Evolutionary conservation across 1,140 invertebrate genomes (phyloP), one percentile per base, ranked within the genome.

Genomic region (Neuroterus valhalla): DNA sequence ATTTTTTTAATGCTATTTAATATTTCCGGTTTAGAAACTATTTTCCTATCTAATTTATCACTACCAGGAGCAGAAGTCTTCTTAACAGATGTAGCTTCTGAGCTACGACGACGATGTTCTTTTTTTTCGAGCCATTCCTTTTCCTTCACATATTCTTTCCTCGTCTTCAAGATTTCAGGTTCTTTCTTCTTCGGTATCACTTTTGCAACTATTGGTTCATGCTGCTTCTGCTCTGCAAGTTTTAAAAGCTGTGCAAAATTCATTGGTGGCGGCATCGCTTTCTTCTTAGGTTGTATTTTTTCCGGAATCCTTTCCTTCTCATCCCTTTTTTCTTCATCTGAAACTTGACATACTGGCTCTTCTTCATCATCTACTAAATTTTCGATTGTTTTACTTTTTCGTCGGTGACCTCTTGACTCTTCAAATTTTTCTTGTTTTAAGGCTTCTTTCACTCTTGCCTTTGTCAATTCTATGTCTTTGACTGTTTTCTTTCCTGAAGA

Each of bases 211-310:
- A 96, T 88, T 1, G 96, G 95, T 86, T 96, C 95, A 86, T 93
- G 91, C 78, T 96, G 95, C 84, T 97, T 97, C 84, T 96, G 92
- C 78, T 95, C 94, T 8, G 96, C 96, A 15, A 97, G 86, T 86
- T 96, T 95, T 0, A 97, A 82, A 19, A 97, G 81, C 55, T 94
- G 91, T 77, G 91, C 88, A 82, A 95, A 96, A 87, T 95, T 93
- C 85, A 96, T 92, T 15, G 93, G 93, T 1, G 95, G 95, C 42
- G 95, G 94, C 5, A 91, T 86, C 3, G 91, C 85, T 68, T 83
- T 90, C 85, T 89, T 89, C 52, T 92, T 93, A 0, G 91, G 85
- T 82, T 93, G 93, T 11, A 90, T 83, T 73, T 87, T 79, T 66
- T 84, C 81, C 26, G 31, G 55, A 68, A 80, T 82, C 75, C 68